Base-by-base conservation (phyloP, 2,888 invertebrate genomes). In the Tetrapedia diversipes region DNA sequence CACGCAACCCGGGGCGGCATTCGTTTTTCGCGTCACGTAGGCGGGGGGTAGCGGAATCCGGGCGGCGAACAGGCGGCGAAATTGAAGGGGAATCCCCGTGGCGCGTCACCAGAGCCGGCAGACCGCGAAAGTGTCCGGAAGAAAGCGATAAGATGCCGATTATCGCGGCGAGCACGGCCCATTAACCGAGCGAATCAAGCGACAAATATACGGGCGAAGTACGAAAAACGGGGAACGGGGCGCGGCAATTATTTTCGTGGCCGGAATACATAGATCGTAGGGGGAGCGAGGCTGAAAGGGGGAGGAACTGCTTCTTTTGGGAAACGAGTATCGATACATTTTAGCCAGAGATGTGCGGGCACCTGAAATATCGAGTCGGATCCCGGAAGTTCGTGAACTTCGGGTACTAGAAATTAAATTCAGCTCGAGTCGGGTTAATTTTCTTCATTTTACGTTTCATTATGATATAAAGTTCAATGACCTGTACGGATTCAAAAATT, bases 11-110 rank as follows among this genome's bases (percentile, higher is more conserved):
- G 61, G 16, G 11, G 45, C 27, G 37, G 61, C 69, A 77, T 81
- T 70, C 70, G 73, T 64, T 80, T 81, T 80, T 80, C 80, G 66
- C 64, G 64, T 81, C 80, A 81, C 80, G 80, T 81, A 81, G 43
- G 27, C 57, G 34, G 24, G 80, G 80, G n/a, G n/a, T n/a, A 67
- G 66, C 80, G 49, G 80, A 73, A 77, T 80, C 69, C 56, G 47
- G 56, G 64, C 68, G 56, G 61, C 51, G 34, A 70, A 70, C 64
- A 49, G 57, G 57, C 66, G 64, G 68, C 54, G 51, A 79, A 77
- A 71, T 67, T 64, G 67, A 39, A 59, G 59, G 39, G 41, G 65
- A 63, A 68, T 34, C 51, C 41, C n/a, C 60, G 14, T 16, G 27
- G 43, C 16, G 19, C 45, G 43, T 4, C 56, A 34, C 14, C 10